Evolutionary conservation across 2,113 vertebrate species (phyloP), one percentile per base, ranked within the genome.

Genomic region (Tenrec ecaudatus): DNA sequence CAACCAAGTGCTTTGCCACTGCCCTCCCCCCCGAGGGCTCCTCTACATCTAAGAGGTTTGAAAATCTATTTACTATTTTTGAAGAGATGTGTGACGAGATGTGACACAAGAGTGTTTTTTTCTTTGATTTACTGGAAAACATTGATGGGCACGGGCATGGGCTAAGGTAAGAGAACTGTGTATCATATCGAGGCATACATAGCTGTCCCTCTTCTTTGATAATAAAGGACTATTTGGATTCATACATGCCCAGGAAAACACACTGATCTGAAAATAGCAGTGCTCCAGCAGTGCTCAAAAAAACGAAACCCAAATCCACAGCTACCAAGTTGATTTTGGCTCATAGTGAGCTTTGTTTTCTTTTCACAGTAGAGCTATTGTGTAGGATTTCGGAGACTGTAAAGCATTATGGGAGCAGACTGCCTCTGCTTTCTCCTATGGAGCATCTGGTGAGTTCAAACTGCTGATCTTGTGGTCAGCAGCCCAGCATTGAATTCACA

Each of bases 51-150:
- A 89, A 81, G 75, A 20, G 15, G 10, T 58, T 15, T 47, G 20
- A 86, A 38, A 94, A 75, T 85, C 40, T 36, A 9, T 75, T 92
- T 93, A 68, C 29, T 80, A 33, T 9, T 85, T 94, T 77, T 88
- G 36, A 86, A 29, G 22, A 85, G 19, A 43, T 12, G 12, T 77
- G 11, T 19, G 25, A 79, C 25, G n/a, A n/a, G 53, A 86, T 68
- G 4, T 86, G 53, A 89, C 87, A n/a, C 66, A 86, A 76, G 81
- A 90, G 36, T 36, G 5, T n/a, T 4, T 1, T 36, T 71, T 86
- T 68, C 20, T 3, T 12, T 20, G 43, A 25, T 11, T 53, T n/a
- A 43, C 10, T 82, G 38, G 27, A 85, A 69, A 38, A 47, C 10
- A 86, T 0, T 69, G 14, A 57, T 92, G 23, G 29, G 4, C 9